phyloP scores from a whole-genome alignment of 1,140 invertebrate genomes.

The Octopus bimaculoides region DNA sequence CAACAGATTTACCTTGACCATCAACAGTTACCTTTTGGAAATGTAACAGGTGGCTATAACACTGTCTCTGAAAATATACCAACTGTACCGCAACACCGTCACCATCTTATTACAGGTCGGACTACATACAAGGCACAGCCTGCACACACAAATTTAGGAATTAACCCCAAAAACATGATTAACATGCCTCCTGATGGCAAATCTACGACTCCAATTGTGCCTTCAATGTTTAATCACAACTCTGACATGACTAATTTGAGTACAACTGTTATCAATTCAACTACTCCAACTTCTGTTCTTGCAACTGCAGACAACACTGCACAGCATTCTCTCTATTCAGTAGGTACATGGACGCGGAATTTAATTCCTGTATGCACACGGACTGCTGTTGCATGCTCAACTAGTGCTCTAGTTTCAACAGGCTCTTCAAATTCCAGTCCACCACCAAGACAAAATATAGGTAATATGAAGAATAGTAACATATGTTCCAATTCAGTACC shows the following conservation, averaged over 20 bases:
- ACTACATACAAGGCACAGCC: slow-evolving; percentile 21
- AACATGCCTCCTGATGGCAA: slow-evolving; percentile 24
- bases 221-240: background rate
- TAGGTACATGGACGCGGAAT: no score
- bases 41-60: background rate
- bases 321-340: no score
- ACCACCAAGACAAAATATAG: background rate
- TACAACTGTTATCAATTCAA: no score
- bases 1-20: background rate
- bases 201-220: slow-evolving; percentile 5
- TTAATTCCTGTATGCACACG: slow-evolving; percentile 10
- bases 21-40: slow-evolving; percentile 6
- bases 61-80: background rate
- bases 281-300: no score
- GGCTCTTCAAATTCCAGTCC: background rate
- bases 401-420: background rate
- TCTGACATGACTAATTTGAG: background rate
- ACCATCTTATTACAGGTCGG: slow-evolving; percentile 19
- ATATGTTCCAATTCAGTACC: background rate
- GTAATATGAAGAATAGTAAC: slow-evolving; percentile 10
- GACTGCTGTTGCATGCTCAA: slow-evolving; percentile 13
- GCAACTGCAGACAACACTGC: no score
- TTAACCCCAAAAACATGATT: slow-evolving; percentile 25
- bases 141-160: slow-evolving; percentile 21
- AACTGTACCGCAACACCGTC: background rate